phyloP scores from a whole-genome alignment of 1,140 invertebrate genomes.

The Temnothorax nylanderi region DNA sequence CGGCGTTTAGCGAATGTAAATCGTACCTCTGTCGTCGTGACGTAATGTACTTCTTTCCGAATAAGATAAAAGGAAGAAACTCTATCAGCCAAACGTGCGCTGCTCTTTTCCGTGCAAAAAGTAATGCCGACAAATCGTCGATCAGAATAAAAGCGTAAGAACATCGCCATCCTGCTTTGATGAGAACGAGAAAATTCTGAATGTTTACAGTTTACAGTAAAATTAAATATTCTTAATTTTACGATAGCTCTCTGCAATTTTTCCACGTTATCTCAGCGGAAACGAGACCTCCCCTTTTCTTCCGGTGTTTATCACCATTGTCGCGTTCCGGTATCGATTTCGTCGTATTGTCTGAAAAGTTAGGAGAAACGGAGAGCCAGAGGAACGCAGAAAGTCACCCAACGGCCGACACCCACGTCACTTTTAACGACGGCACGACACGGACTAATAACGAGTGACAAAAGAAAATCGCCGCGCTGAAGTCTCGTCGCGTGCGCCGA shows the following conservation, averaged over 20 bases:
- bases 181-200: neutral
- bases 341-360: neutral
- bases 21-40: slow-evolving; percentile 18
- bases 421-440: slow-evolving; percentile 64
- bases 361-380: neutral
- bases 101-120: neutral
- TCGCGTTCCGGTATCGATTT: slow-evolving; percentile 26
- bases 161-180: neutral
- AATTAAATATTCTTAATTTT: neutral
- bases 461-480: slow-evolving; percentile 54
- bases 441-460: slow-evolving; percentile 59
- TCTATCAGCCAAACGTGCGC: neutral
- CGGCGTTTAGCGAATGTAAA: slow-evolving; percentile 49
- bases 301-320: neutral
- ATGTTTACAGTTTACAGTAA: neutral
- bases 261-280: neutral
- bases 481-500: slow-evolving; percentile 64
- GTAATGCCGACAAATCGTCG: neutral
- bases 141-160: neutral
- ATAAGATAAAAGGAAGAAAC: slow-evolving; percentile 7
- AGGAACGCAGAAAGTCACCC: slow-evolving; percentile 47
- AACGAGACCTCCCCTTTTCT: neutral
- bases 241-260: neutral
- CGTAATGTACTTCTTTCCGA: slow-evolving; percentile 17
- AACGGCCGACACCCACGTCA: slow-evolving; percentile 62